Percentiles rank a stretch among this genome's conserved stretches.
phyloP scores from a whole-genome alignment of 2,113 vertebrate species.

The Burhinus bistriatus region DNA sequence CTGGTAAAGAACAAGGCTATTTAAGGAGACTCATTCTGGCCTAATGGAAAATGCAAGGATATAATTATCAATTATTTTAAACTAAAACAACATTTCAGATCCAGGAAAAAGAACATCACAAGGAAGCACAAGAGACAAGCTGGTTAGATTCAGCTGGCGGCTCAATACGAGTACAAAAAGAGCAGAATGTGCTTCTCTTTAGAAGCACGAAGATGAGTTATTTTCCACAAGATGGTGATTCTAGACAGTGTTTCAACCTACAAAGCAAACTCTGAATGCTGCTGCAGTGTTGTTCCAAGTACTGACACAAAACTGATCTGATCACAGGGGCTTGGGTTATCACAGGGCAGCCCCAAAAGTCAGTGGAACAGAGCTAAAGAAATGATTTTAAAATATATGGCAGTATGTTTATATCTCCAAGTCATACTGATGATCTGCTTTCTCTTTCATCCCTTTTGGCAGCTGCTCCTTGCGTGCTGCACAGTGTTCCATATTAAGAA shows the following conservation, averaged over 20 bases:
- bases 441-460: constrained; percentile 5
- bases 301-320: background rate
- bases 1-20: constrained; percentile 54
- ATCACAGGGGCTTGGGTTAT: background rate
- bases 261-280: background rate
- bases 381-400: background rate
- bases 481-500: constrained; percentile 12
- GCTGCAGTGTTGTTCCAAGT: background rate
- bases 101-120: constrained; percentile 19
- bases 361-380: background rate
- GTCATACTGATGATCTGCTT: background rate
- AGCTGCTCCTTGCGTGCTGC: background rate
- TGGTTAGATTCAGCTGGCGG: background rate
- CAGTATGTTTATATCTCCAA: background rate
- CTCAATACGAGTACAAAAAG: background rate
- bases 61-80: constrained; percentile 67
- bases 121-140: background rate
- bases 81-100: constrained; percentile 43
- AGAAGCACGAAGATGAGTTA: background rate
- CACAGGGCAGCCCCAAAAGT: background rate
- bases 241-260: background rate
- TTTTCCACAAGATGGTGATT: background rate
- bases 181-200: background rate
- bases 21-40: constrained; percentile 38
- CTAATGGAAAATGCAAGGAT: constrained; percentile 66